Percentiles rank a stretch among this genome's conserved stretches.
Conservation (phyloP, 2,888 invertebrate genomes). For the Himalopsyche tibetana region DNA sequence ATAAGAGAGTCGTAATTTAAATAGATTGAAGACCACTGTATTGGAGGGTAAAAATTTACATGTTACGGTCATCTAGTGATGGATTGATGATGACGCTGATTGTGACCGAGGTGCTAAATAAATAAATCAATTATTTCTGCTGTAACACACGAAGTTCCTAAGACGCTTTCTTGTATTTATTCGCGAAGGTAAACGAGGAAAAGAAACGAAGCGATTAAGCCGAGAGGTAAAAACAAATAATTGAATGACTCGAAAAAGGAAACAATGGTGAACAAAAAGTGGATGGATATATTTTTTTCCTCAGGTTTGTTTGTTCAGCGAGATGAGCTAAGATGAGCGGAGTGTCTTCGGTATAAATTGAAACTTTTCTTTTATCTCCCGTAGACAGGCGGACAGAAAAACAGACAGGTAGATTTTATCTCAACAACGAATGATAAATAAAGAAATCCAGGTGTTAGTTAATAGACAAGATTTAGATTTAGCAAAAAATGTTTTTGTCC, state of each 20-base stretch:
- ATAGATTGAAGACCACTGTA: no score
- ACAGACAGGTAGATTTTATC: slow-evolving; percentile 35
- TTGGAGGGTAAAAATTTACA: no score
- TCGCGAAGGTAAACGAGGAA: slow-evolving; percentile 10
- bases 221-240: slow-evolving; percentile 61
- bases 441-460: slow-evolving; percentile 38
- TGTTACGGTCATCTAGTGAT: no score
- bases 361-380: slow-evolving; percentile 40
- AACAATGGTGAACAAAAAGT: slow-evolving; percentile 29
- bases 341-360: slow-evolving; percentile 35
- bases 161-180: slow-evolving; percentile 24
- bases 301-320: slow-evolving; percentile 21
- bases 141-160: slow-evolving; percentile 5
- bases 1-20: no score
- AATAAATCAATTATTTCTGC: slow-evolving; percentile 16
- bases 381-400: slow-evolving; percentile 32
- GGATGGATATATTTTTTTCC: slow-evolving; percentile 29
- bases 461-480: slow-evolving; percentile 27
- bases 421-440: slow-evolving; percentile 19
- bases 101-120: background rate
- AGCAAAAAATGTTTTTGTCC: background rate
- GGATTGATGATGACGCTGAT: no score
- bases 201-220: slow-evolving; percentile 49
- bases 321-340: slow-evolving; percentile 27
- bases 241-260: slow-evolving; percentile 57